Evolutionary conservation across 2,888 invertebrate genomes (phyloP).

Genomic region (Deilephila porcellus): DNA sequence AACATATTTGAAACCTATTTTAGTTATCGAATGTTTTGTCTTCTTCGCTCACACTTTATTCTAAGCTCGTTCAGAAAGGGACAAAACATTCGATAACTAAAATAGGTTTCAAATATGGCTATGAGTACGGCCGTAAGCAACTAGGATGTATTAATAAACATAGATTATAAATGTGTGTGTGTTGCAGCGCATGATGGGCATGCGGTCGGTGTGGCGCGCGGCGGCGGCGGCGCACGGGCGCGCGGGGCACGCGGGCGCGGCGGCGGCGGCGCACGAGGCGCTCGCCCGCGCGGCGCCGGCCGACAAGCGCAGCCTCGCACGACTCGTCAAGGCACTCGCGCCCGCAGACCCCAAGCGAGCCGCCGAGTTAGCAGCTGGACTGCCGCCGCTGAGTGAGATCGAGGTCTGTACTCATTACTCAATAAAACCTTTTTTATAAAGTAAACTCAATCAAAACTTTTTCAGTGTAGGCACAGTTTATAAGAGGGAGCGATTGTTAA

Average conservation of each 20-base stretch:
- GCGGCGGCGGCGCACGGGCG: constrained; percentile 93
- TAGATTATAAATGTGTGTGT: neutral
- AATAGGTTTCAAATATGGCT: too few species aligned
- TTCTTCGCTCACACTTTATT: too few species aligned
- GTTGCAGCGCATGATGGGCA: constrained; percentile 62
- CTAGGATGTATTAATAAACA: too few species aligned
- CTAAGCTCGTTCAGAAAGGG: too few species aligned
- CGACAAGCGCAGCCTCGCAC: constrained; percentile 92
- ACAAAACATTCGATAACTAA: too few species aligned
- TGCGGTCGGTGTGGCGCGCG: constrained; percentile 93
- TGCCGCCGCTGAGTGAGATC: constrained; percentile 66
- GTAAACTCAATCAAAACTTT: too few species aligned
- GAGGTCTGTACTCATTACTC: constrained; percentile 52
- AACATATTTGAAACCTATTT: too few species aligned
- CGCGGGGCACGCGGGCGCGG: constrained; percentile 89
- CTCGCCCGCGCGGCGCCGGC: constrained; percentile 88
- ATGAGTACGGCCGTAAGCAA: too few species aligned
- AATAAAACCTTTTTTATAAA: too few species aligned
- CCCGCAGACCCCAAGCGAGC: constrained; percentile 92
- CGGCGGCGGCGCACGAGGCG: constrained; percentile 91
- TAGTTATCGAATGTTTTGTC: too few species aligned
- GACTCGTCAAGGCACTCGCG: constrained; percentile 95
- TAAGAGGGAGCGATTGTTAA: too few species aligned
- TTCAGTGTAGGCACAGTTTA: too few species aligned
- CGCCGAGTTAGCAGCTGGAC: constrained; percentile 79